Base-by-base conservation (phyloP, 2,113 vertebrate genomes). In the Alethe castanea region DNA sequence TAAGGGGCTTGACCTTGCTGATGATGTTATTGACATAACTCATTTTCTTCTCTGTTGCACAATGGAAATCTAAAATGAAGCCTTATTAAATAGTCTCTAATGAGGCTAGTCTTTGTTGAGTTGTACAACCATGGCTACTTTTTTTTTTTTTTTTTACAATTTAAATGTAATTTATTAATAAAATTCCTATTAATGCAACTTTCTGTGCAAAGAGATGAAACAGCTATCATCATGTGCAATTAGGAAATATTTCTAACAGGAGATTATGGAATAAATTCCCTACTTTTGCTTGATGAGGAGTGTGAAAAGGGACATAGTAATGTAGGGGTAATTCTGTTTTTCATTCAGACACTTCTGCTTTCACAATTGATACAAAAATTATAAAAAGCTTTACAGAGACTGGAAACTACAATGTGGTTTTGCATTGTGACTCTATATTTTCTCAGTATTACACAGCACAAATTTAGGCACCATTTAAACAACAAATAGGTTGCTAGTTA, bases 11-110 rank as follows among this genome's bases (percentile, higher is more conserved):
- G 67, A 95, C 79, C 74, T 91, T 76, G 47, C 45, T 93, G 87
- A 86, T 62, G 90, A 62, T 80, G 54, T 73, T 92, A 92, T 69
- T 93, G 95, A 90, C 81, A 90, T 90, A 92, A 86, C 62, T 95
- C 11, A 65, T 85, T 94, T 95, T 87, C 73, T 69, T 79, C 69
- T 57, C 53, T 52, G 25, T 70, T 91, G 29, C 29, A 35, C 14
- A 18, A 20, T 1, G 4, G 24, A 91, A 92, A 91, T 77, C 33
- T 60, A 87, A 95, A 91, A 79, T 80, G 11, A 9, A 92, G 45
- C 26, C 33, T 66, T 69, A 45, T 65, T 89, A 76, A 91, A 38
- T 22, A 61, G 12, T 29, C 61, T 81, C 5, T 42, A 28, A 14
- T 64, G 60, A 53, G 18, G 24, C 24, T 35, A 79, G 19, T 18